Percentiles rank a stretch among this genome's conserved stretches.
These are phyloP conservation scores for Ctenosaura bakeri DNA, from an alignment of 2,797 vertebrate species.

Conservation along the genomic window DNA sequence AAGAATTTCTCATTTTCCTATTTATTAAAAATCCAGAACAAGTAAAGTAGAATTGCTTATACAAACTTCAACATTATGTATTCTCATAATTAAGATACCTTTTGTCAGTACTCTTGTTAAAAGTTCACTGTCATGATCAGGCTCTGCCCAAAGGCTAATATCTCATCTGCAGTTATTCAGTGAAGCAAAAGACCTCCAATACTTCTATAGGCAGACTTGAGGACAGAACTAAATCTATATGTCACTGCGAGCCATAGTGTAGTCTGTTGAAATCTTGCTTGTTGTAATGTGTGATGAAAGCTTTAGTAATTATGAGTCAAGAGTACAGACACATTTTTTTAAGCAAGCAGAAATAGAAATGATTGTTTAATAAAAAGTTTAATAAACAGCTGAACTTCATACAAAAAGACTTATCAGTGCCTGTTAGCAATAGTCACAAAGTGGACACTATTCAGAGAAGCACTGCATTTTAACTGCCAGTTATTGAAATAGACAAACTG, in stretches of 20 bases:
- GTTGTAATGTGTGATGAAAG: not conserved
- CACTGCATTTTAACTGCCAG: not conserved
- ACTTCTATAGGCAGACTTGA: constrained; percentile 1
- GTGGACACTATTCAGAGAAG: not conserved
- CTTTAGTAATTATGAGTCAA: not conserved
- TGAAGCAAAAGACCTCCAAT: not conserved
- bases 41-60: not conserved
- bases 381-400: not conserved
- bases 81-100: not conserved
- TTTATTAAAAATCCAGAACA: not conserved
- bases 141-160: not conserved
- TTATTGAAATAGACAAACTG: not conserved
- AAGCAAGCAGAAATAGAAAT: not conserved
- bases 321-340: not conserved
- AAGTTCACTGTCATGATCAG: not conserved
- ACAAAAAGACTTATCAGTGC: not conserved
- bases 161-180: not conserved
- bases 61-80: not conserved
- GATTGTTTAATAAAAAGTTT: no score
- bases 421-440: not conserved
- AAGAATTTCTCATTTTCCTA: not conserved
- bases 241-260: not conserved
- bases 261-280: not conserved
- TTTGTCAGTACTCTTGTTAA: not conserved
- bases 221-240: not conserved